phyloP scores from a whole-genome alignment of 2,797 vertebrate species.

The Diceros bicornis region DNA sequence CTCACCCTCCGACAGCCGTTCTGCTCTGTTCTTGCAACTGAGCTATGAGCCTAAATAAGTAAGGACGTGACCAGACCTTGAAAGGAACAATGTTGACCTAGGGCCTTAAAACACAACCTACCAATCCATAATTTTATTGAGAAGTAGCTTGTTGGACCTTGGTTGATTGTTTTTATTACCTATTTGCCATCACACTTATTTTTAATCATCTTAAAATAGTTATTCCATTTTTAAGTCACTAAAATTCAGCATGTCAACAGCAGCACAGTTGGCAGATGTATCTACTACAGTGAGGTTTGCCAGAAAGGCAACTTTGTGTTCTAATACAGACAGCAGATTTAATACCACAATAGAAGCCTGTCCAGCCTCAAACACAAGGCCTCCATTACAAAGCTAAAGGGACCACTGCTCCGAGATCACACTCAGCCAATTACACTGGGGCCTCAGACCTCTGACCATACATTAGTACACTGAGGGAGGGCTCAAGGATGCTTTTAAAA shows the following conservation, averaged over 20 bases:
- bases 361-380: constrained; percentile 62
- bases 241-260: background rate
- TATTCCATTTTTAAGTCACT: constrained; percentile 20
- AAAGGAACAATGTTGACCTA: background rate
- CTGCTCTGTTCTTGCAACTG: background rate
- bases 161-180: background rate
- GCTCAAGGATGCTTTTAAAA: background rate
- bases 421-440: background rate
- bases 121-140: background rate
- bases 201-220: background rate
- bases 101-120: background rate
- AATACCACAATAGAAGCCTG: constrained; percentile 25
- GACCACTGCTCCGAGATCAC: background rate
- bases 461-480: background rate
- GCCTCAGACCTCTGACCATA: background rate
- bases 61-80: background rate
- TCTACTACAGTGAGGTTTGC: background rate
- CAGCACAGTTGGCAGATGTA: background rate
- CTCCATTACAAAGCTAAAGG: constrained; percentile 36
- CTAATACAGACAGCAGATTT: background rate
- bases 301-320: constrained; percentile 32
- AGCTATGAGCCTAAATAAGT: background rate
- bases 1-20: background rate
- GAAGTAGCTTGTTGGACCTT: background rate
- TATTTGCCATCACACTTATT: background rate